phyloP scores from a whole-genome alignment of 1,140 invertebrate species.

The Drosophila triauraria region DNA sequence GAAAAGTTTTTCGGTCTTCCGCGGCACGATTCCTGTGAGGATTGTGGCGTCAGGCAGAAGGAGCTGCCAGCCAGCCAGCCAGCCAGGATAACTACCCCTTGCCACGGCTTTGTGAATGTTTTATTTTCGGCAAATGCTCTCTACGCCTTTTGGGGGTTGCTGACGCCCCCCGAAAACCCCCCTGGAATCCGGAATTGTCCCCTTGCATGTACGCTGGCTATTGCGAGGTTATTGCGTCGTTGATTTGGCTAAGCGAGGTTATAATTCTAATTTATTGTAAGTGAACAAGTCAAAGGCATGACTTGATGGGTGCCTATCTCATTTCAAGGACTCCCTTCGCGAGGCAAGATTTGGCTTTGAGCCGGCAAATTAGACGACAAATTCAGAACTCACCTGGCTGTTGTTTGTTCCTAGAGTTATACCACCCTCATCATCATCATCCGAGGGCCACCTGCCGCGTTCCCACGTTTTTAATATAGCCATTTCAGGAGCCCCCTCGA shows the following conservation, averaged over 20 bases:
- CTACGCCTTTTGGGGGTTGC: conserved; percentile 59
- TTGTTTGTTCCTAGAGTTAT: conserved; percentile 10
- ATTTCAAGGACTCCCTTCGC: neutral
- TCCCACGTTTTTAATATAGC: conserved; percentile 44
- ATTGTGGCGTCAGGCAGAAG: conserved; percentile 39
- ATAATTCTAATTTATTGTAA: conserved; percentile 79
- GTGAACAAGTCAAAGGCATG: conserved; percentile 60
- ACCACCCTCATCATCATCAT: conserved; percentile 2
- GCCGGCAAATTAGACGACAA: conserved; percentile 29
- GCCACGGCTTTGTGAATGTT: conserved; percentile 30
- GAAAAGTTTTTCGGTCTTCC: conserved; percentile 68
- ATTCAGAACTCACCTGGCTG: conserved; percentile 17
- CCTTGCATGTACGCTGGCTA: conserved; percentile 68
- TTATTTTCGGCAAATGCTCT: conserved; percentile 51
- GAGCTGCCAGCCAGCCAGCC: conserved; percentile 5
- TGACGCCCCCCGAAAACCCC: conserved; percentile 11
- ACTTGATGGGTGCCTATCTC: conserved; percentile 22
- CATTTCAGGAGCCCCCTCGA: conserved; percentile 14
- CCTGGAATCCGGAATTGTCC: conserved; percentile 50
- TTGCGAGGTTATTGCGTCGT: conserved; percentile 75
- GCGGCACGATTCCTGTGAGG: conserved; percentile 25
- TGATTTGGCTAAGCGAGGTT: conserved; percentile 80
- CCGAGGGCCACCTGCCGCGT: conserved; percentile 29
- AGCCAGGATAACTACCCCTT: conserved; percentile 52
- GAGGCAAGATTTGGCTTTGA: conserved; percentile 2